These are phyloP conservation scores for Gallinago stenura DNA, from an alignment of 2,797 vertebrate genomes.

Conservation along the genomic window DNA sequence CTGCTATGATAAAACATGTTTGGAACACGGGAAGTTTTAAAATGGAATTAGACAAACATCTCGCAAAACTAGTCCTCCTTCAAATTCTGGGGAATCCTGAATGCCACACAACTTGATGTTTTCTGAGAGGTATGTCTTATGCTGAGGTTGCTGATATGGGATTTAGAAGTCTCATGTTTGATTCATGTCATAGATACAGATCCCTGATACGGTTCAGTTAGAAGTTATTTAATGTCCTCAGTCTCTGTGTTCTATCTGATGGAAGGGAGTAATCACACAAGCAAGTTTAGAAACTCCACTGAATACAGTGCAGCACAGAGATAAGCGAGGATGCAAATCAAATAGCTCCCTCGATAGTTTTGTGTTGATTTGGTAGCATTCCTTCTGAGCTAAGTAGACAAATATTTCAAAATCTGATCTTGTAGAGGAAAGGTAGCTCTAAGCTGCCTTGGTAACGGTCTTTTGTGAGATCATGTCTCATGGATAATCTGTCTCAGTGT, in stretches of 20 bases:
- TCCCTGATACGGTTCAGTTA: background rate
- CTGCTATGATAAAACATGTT: background rate
- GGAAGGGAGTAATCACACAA: background rate
- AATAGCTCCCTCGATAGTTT: background rate
- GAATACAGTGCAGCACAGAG: background rate
- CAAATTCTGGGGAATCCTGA: background rate
- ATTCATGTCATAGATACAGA: background rate
- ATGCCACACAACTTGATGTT: background rate
- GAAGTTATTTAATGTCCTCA: background rate
- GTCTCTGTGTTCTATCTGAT: background rate
- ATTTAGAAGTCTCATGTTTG: background rate
- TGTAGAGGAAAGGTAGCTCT: background rate
- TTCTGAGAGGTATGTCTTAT: background rate
- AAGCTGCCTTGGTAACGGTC: background rate
- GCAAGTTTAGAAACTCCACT: background rate
- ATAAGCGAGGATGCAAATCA: background rate
- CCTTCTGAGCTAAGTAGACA: background rate
- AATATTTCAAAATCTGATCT: background rate
- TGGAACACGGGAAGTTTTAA: slow-evolving; percentile 8
- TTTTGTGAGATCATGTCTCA: background rate
- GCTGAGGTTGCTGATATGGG: background rate
- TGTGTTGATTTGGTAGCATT: background rate
- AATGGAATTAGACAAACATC: background rate
- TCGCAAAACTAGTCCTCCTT: background rate
- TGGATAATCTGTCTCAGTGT: background rate